phyloP scores from a whole-genome alignment of 1,140 invertebrate species.

The Dufourea novaeangliae region DNA sequence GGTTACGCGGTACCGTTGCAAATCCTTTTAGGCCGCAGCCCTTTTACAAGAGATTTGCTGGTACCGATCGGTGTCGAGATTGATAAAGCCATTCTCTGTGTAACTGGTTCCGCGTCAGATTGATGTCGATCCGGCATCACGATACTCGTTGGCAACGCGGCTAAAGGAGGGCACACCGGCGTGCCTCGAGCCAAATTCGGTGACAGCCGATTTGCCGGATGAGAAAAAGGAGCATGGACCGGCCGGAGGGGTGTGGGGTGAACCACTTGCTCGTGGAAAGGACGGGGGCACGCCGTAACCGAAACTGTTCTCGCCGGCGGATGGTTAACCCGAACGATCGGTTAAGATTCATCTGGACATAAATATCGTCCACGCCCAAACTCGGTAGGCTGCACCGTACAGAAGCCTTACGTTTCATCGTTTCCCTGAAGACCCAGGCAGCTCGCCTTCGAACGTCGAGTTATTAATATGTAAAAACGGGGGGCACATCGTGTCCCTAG shows the following conservation, averaged over 20 bases:
- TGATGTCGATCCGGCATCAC: slow-evolving; percentile 40
- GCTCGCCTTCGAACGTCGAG: neutral
- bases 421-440: neutral
- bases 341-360: slow-evolving; percentile 44
- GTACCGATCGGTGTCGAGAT: slow-evolving; percentile 41
- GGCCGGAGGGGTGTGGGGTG: too few species aligned
- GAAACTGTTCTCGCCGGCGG: neutral
- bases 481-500: neutral
- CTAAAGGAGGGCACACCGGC: neutral
- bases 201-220: slow-evolving; percentile 44
- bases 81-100: slow-evolving; percentile 51
- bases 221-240: slow-evolving; percentile 36
- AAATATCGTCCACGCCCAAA: slow-evolving; percentile 67
- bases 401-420: slow-evolving; percentile 7
- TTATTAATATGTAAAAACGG: slow-evolving; percentile 18
- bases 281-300: neutral
- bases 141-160: slow-evolving; percentile 9
- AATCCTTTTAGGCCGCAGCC: slow-evolving; percentile 15
- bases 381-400: neutral
- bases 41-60: slow-evolving; percentile 39
- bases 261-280: too few species aligned
- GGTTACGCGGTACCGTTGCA: slow-evolving; percentile 1
- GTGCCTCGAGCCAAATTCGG: slow-evolving; percentile 43
- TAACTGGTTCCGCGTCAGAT: slow-evolving; percentile 46
- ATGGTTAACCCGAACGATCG: neutral